Percentiles rank a stretch among this genome's conserved stretches.
Conservation (phyloP, 1,140 invertebrate genomes). For the Andrena cerasifolii region DNA sequence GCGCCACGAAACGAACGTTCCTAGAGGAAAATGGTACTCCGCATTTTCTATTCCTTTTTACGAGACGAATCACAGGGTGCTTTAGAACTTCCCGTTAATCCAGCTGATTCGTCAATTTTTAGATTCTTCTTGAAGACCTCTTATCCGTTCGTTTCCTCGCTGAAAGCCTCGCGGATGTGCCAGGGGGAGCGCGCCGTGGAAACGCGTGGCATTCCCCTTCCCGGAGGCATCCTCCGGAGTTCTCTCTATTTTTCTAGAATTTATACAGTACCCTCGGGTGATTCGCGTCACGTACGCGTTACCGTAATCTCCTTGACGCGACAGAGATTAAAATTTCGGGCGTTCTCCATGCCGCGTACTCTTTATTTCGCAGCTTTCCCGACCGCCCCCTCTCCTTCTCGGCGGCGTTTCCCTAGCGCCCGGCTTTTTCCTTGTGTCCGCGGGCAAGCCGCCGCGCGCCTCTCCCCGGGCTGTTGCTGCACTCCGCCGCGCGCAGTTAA, state of each 20-base stretch:
- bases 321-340: constrained; percentile 39
- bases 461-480: not conserved
- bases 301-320: constrained; percentile 27
- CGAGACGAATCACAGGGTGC: too few relatives aligned
- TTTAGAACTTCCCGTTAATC: too few relatives aligned
- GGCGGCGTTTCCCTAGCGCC: not conserved
- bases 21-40: too few relatives aligned
- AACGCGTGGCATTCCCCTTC: not conserved
- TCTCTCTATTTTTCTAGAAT: not conserved
- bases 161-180: too few relatives aligned
- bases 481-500: constrained; percentile 10
- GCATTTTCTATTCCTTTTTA: too few relatives aligned
- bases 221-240: not conserved
- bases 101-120: too few relatives aligned
- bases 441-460: too few relatives aligned
- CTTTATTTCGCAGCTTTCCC: constrained; percentile 17
- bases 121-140: too few relatives aligned
- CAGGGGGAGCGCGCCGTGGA: too few relatives aligned
- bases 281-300: constrained; percentile 31
- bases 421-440: not conserved
- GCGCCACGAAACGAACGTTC: too few relatives aligned
- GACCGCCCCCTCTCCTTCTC: not conserved
- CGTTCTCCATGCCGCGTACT: not conserved
- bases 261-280: not conserved
- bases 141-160: not conserved